phyloP scores from a whole-genome alignment of 2,797 vertebrate genomes.

The Chloroceryle amazona region DNA sequence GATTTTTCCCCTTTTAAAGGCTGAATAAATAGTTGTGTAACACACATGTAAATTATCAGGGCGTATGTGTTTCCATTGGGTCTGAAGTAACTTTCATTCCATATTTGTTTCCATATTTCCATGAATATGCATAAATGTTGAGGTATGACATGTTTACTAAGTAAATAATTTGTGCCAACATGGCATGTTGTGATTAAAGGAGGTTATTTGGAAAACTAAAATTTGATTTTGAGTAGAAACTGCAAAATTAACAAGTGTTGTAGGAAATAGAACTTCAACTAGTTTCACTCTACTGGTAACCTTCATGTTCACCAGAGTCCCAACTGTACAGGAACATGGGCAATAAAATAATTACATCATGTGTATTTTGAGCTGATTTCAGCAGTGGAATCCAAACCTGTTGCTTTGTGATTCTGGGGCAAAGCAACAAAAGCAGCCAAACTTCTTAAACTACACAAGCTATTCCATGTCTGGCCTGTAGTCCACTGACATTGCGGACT shows the following conservation, averaged over 20 bases:
- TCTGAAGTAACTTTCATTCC: not conserved
- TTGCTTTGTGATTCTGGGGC: not conserved
- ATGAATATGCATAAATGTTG: slow-evolving; percentile 13
- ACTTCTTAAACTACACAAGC: not conserved
- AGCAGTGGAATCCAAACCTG: not conserved
- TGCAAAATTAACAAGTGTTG: not conserved
- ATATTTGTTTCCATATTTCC: not conserved
- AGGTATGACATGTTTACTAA: not conserved
- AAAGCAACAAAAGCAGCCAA: not conserved
- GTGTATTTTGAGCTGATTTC: not conserved
- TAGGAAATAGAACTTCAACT: not conserved
- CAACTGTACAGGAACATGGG: not conserved
- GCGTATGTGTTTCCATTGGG: not conserved
- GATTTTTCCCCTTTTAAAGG: slow-evolving; percentile 38
- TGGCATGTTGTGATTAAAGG: not conserved
- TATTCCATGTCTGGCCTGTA: not conserved
- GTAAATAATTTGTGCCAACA: not conserved
- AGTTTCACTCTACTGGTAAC: not conserved
- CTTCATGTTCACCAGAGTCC: not conserved
- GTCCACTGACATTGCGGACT: fast-evolving
- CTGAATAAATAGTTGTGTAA: slow-evolving; percentile 60
- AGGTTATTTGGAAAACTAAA: not conserved
- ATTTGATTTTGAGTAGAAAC: not conserved
- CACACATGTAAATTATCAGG: slow-evolving; percentile 19
- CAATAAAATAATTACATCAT: not conserved